Evolutionary conservation across 2,888 invertebrate species (phyloP).

Genomic region (Rotaria magnacalcarata): DNA sequence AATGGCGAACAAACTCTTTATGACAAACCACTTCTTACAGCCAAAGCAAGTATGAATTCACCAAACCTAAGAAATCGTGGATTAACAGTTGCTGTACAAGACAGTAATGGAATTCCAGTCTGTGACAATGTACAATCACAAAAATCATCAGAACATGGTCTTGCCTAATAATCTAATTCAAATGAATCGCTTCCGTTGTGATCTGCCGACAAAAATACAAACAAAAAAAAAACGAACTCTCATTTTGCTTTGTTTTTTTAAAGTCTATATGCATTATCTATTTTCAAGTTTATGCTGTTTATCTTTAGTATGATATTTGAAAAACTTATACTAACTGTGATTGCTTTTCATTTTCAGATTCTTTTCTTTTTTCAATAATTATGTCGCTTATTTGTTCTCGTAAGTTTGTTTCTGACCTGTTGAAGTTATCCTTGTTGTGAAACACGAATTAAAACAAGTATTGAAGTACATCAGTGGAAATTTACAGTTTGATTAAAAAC

Average conservation of each 20-base stretch:
- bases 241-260: neutral
- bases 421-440: no score
- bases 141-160: neutral
- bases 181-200: slow-evolving; percentile 10
- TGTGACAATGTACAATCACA: neutral
- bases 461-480: no score
- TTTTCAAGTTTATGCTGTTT: neutral
- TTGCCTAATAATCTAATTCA: neutral
- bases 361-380: neutral
- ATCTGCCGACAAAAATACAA: neutral
- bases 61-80: neutral
- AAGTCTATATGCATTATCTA: neutral
- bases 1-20: neutral
- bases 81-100: slow-evolving; percentile 20
- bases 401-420: neutral
- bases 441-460: no score
- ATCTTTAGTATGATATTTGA: neutral
- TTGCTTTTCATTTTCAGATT: neutral
- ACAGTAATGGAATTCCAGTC: slow-evolving; percentile 24
- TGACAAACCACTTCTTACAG: slow-evolving; percentile 24
- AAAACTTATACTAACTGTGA: neutral
- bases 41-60: neutral
- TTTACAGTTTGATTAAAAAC: no score
- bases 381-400: slow-evolving; percentile 29
- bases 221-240: neutral